Conservation (phyloP, 2,888 invertebrate genomes). For the Sphaerophoria taeniata region DNA sequence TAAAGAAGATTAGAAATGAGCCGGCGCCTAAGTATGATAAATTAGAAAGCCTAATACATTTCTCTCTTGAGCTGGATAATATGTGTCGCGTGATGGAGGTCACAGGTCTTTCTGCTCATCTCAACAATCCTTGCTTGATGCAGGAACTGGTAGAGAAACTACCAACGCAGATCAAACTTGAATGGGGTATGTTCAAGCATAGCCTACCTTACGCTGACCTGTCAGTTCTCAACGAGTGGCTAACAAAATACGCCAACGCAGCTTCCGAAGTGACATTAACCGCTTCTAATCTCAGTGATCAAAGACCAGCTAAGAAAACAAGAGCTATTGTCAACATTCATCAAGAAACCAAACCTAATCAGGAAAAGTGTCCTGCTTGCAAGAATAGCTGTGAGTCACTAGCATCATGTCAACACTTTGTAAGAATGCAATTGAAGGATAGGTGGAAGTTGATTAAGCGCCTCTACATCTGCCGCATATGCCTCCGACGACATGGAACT, state of each 20-base stretch:
- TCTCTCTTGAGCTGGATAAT: slow-evolving; percentile 24
- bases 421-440: not conserved
- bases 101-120: slow-evolving; percentile 1
- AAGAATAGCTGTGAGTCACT: slow-evolving; percentile 1
- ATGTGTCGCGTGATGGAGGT: slow-evolving; percentile 22
- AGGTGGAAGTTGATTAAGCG: slow-evolving; percentile 51
- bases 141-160: slow-evolving; percentile 38
- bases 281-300: not conserved
- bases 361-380: not conserved
- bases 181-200: slow-evolving; percentile 39
- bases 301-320: not conserved
- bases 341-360: slow-evolving; percentile 9
- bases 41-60: slow-evolving; percentile 28
- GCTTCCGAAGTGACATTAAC: slow-evolving; percentile 30
- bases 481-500: slow-evolving; percentile 40
- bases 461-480: slow-evolving; percentile 33
- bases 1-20: slow-evolving; percentile 20
- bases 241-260: slow-evolving; percentile 2
- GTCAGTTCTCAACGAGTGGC: slow-evolving; percentile 20
- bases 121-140: slow-evolving; percentile 38
- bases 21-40: slow-evolving; percentile 20
- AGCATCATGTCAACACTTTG: not conserved
- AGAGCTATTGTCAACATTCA: slow-evolving; percentile 23
- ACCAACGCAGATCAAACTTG: slow-evolving; percentile 18
- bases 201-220: not conserved